Evolutionary conservation across 2,797 vertebrate genomes (phyloP).

Genomic region (Molossus alvarezi): DNA sequence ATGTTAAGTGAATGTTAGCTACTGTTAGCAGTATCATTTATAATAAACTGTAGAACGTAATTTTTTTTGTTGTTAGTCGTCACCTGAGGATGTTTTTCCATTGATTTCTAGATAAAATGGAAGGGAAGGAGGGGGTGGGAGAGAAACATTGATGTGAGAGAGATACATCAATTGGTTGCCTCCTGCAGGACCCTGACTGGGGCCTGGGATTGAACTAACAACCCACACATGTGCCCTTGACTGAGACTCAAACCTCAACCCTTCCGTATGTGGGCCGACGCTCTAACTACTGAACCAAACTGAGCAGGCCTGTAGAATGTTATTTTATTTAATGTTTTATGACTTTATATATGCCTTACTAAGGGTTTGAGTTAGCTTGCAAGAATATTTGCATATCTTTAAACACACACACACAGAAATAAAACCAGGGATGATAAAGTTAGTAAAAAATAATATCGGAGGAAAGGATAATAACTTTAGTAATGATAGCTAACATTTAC

Average conservation of each 20-base stretch:
- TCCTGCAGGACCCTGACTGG: too few species aligned
- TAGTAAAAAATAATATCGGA: not conserved
- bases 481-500: not conserved
- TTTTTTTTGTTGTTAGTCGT: conserved; percentile 24
- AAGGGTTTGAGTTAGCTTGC: conserved; percentile 22
- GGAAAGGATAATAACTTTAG: not conserved
- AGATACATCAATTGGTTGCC: too few species aligned
- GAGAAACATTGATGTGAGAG: too few species aligned
- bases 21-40: not conserved
- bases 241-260: too few species aligned
- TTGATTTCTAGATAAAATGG: too few species aligned
- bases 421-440: not conserved
- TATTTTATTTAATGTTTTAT: conserved; percentile 64
- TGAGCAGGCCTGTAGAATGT: not conserved
- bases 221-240: too few species aligned
- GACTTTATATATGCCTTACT: not conserved
- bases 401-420: not conserved
- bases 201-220: too few species aligned
- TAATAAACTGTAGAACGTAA: conserved; percentile 23
- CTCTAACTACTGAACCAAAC: too few species aligned
- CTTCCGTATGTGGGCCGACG: too few species aligned
- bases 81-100: too few species aligned
- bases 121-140: too few species aligned
- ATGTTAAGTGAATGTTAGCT: conserved; percentile 2
- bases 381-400: conserved; percentile 24